Conservation (phyloP, 2,113 vertebrate species). For the Benitochromis conjunctus region DNA sequence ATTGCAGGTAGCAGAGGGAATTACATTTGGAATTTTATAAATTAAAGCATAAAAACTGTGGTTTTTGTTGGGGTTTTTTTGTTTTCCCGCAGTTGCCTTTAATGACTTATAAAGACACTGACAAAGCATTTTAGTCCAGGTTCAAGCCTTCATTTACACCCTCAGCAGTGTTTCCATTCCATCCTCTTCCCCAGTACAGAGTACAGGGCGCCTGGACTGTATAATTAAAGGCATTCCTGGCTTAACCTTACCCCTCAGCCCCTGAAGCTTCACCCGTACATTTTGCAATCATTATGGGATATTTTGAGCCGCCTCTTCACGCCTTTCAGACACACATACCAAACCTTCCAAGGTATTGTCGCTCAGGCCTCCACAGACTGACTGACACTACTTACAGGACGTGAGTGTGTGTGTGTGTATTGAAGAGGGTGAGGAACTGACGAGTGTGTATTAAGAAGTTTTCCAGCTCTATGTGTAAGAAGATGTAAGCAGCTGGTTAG, state of each 20-base stretch:
- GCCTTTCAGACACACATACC: conserved; percentile 15
- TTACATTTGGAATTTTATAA: background rate
- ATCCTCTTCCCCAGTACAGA: conserved; percentile 9
- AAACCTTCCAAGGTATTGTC: background rate
- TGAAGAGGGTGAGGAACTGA: background rate
- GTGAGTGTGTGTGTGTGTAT: background rate
- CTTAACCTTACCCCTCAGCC: conserved; percentile 61
- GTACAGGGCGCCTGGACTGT: conserved; percentile 41
- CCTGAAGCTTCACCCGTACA: conserved; percentile 46
- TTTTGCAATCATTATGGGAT: conserved; percentile 57
- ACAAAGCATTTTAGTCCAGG: background rate
- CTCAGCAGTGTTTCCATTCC: conserved; percentile 13
- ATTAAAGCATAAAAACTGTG: background rate
- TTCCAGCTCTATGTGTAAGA: background rate
- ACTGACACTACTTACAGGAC: background rate
- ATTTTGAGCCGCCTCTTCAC: conserved; percentile 55
- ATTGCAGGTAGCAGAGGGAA: background rate
- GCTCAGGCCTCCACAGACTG: background rate
- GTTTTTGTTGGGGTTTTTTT: rapidly evolving
- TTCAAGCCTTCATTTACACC: conserved; percentile 36
- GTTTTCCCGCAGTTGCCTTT: background rate
- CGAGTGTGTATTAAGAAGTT: background rate
- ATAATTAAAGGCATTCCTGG: conserved; percentile 76
- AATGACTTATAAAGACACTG: background rate
- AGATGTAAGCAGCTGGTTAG: background rate